These are phyloP conservation scores for Platyrinchus mystaceus DNA, from an alignment of 2,797 vertebrate species.

Conservation along the genomic window DNA sequence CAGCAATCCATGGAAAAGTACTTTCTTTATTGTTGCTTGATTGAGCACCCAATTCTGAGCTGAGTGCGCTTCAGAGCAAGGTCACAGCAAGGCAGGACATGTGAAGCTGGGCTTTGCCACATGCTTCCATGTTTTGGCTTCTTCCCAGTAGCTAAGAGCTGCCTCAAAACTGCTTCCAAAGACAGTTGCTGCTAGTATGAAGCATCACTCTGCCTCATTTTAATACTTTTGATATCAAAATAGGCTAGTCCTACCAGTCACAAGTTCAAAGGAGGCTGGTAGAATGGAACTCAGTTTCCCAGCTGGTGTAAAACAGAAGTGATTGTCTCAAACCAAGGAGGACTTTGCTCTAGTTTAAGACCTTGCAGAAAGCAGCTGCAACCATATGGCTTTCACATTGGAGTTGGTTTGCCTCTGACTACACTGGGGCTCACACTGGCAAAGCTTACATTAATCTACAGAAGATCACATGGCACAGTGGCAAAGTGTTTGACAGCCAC, in stretches of 20 bases:
- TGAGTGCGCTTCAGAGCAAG: neutral
- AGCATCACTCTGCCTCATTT: neutral
- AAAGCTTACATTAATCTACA: neutral
- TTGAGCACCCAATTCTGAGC: neutral
- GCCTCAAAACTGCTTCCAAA: neutral
- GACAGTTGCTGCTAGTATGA: neutral
- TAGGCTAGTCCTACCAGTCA: neutral
- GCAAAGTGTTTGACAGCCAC: neutral
- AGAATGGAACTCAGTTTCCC: neutral
- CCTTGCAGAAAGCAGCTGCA: neutral
- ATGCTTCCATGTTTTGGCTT: neutral
- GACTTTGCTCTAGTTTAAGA: neutral
- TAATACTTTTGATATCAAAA: neutral
- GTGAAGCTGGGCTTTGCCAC: neutral
- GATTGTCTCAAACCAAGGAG: neutral
- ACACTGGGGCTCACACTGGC: neutral
- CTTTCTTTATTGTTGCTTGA: neutral
- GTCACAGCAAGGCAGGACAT: neutral
- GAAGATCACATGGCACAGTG: neutral
- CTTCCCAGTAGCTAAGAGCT: neutral
- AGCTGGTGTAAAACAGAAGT: neutral
- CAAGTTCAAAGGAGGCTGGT: neutral
- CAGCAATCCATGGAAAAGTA: neutral
- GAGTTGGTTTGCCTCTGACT: neutral
- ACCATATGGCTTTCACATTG: neutral